Conservation (phyloP, 2,797 vertebrate genomes). For the Parambassis ranga region DNA sequence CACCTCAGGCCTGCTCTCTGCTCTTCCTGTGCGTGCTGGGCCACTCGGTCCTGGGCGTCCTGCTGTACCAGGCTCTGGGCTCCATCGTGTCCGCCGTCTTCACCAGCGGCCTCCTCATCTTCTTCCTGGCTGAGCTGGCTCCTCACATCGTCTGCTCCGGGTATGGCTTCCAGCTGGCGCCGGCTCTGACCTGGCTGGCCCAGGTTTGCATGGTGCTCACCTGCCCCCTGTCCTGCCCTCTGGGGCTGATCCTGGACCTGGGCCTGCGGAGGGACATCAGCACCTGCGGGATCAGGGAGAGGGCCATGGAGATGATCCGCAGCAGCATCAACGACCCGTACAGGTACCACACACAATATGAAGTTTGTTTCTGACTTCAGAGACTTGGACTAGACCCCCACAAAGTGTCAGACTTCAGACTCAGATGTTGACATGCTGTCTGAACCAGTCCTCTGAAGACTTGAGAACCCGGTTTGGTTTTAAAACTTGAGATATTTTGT, state of each 20-base stretch:
- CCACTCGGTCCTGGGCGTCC: slow-evolving; percentile 82
- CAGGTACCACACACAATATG: too few species aligned
- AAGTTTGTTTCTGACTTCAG: too few species aligned
- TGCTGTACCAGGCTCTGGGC: slow-evolving; percentile 81
- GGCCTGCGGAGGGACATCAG: slow-evolving; percentile 80
- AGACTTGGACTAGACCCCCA: not conserved
- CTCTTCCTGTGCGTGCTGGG: slow-evolving; percentile 83
- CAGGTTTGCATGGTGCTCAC: slow-evolving; percentile 87
- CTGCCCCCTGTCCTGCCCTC: slow-evolving; percentile 84
- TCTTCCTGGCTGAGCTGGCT: slow-evolving; percentile 84
- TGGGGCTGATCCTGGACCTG: slow-evolving; percentile 87
- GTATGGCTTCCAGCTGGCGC: slow-evolving; percentile 85
- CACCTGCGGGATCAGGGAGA: slow-evolving; percentile 81
- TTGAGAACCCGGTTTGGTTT: not conserved
- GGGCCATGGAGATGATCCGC: slow-evolving; percentile 85
- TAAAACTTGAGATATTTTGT: too few species aligned
- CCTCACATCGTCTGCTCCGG: slow-evolving; percentile 87
- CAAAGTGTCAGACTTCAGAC: too few species aligned
- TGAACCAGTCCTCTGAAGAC: not conserved
- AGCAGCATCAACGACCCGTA: slow-evolving; percentile 86
- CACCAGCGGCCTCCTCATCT: slow-evolving; percentile 81
- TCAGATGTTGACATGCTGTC: too few species aligned
- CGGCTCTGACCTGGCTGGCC: slow-evolving; percentile 84
- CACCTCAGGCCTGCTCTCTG: slow-evolving; percentile 81
- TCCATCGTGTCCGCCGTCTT: slow-evolving; percentile 78